Conservation (phyloP, 2,113 vertebrate species). For the Bucco capensis region DNA sequence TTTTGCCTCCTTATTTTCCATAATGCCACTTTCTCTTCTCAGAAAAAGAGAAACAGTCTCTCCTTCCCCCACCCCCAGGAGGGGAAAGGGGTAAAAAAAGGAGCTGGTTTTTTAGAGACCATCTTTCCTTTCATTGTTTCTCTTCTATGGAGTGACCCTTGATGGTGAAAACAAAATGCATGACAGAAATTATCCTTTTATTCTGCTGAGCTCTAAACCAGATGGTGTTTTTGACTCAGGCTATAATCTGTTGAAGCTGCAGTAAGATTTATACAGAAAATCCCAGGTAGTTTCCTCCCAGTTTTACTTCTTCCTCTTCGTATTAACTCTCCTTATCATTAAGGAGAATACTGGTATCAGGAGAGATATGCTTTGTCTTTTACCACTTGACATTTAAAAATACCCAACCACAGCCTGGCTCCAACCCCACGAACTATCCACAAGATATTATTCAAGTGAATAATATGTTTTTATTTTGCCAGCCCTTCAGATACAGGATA, state of each 20-base stretch:
- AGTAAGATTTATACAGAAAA: neutral
- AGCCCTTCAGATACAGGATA: neutral
- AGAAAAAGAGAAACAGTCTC: neutral
- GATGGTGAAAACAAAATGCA: neutral
- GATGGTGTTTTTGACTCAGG: neutral
- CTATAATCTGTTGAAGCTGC: neutral
- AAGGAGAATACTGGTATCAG: neutral
- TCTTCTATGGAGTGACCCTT: neutral
- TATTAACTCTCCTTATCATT: neutral
- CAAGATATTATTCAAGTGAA: neutral
- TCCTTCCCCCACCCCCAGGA: neutral
- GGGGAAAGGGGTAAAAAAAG: neutral
- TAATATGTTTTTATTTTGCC: neutral
- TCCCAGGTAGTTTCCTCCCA: neutral
- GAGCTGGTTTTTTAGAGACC: neutral
- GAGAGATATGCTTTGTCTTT: neutral
- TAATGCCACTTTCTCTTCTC: neutral
- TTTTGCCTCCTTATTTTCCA: neutral
- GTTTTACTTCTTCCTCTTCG: neutral
- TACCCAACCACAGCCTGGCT: neutral
- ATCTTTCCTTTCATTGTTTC: constrained; percentile 3
- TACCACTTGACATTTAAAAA: neutral
- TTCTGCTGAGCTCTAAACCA: neutral
- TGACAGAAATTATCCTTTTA: neutral
- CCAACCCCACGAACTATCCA: neutral